phyloP scores from a whole-genome alignment of 2,113 vertebrate species.

The Lipotes vexillifer region DNA sequence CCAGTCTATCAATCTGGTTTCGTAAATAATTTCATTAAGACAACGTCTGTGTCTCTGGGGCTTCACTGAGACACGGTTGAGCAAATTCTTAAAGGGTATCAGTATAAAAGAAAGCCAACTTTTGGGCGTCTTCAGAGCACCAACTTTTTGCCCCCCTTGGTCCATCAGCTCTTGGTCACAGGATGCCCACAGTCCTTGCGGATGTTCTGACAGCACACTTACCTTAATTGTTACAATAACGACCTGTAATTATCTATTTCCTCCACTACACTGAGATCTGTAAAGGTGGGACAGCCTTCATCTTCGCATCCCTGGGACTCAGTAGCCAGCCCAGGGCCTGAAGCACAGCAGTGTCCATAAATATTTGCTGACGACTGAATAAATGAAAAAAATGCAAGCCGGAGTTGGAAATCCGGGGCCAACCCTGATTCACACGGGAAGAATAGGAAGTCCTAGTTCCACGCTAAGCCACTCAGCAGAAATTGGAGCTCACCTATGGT shows the following conservation, averaged over 20 bases:
- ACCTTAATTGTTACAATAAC: background rate
- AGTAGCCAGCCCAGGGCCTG: background rate
- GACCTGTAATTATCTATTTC: background rate
- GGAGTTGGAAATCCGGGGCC: background rate
- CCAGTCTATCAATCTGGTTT: background rate
- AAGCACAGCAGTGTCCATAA: background rate
- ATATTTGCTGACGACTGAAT: background rate
- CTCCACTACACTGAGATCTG: background rate
- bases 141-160: background rate
- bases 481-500: background rate
- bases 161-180: background rate
- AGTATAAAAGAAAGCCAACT: background rate
- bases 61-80: background rate
- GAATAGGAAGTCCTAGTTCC: background rate
- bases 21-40: background rate
- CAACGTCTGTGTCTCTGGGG: background rate
- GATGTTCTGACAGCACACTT: background rate
- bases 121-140: background rate
- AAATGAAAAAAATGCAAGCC: background rate
- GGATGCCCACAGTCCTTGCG: background rate
- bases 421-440: accelerated
- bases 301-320: background rate
- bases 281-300: background rate
- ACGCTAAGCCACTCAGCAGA: background rate
- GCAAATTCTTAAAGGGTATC: background rate